Evolutionary conservation across 2,113 vertebrate species (phyloP), one percentile per base, ranked within the genome.

Genomic region (Meleagris gallopavo): DNA sequence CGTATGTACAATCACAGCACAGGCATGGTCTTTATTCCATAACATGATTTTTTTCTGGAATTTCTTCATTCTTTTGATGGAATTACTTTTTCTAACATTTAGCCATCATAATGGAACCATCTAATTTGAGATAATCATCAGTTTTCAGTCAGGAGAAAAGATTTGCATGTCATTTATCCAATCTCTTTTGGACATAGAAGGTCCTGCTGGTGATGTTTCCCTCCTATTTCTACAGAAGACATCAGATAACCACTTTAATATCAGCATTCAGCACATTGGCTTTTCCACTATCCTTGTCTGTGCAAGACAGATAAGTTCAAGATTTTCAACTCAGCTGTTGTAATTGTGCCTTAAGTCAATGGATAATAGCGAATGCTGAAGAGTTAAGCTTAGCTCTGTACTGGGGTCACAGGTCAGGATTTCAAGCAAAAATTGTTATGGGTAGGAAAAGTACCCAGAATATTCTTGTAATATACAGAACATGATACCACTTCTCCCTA

Each of bases 241-340:
- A 67, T 58, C 48, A 27, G 48, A 74, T 38, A 84, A 84, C 21
- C 40, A 25, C 54, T 74, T 50, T 50, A 62, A 57, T 29, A 40
- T 48, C 48, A 62, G 13, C 4, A 1, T 45, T 70, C 48, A 40
- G 2, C 1, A 0, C 18, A 38, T 52, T 36, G 48, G 7, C 48
- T 75, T 52, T 93, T 85, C 41, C 52, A 62, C 70, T 64, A 34
- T 24, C 19, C 24, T 80, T n/a, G 48, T 58, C 29, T 75, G n/a
- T 70, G 29, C 13, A 36, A 65, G 24, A 4, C 20, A 41, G 41
- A 52, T 32, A 52, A 81, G 11, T 43, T 66, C 62, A 71, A 81
- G 64, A n/a, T 71, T 66, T 94, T 87, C 67, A 70, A 25, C 69
- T 80, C 18, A 54, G 38, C 62, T 79, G 19, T n/a, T 74, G 30